These are phyloP conservation scores for Apodemia hepburni DNA, from an alignment of 2,888 invertebrate species.

Conservation along the genomic window DNA sequence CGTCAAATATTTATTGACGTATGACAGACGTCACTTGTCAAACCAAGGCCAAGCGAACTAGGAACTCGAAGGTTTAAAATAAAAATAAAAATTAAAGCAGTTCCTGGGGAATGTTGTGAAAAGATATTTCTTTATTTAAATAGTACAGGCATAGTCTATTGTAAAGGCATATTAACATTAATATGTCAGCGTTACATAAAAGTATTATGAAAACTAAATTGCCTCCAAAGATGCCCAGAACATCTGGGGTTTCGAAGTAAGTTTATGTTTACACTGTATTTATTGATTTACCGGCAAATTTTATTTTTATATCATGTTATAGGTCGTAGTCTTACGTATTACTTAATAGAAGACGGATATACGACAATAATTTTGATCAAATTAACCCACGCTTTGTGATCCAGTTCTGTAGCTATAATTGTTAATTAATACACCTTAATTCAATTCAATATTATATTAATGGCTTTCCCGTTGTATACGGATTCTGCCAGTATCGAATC, in stretches of 20 bases:
- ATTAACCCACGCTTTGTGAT: no score
- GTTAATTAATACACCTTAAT: no score
- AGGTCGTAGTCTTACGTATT: no score
- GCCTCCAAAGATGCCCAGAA: constrained; percentile 78
- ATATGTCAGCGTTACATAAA: constrained; percentile 86
- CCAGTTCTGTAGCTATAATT: no score
- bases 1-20: no score
- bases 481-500: no score
- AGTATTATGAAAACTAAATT: constrained; percentile 84
- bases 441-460: no score
- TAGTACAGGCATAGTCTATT: background rate
- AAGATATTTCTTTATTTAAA: background rate
- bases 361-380: no score
- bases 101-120: background rate
- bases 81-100: background rate
- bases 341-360: no score
- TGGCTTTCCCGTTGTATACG: no score
- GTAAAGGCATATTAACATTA: constrained; percentile 13
- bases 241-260: constrained; percentile 56
- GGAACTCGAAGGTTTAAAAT: background rate
- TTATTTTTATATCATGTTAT: no score
- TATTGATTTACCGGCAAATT: background rate
- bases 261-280: constrained; percentile 26
- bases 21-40: background rate
- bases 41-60: background rate